phyloP scores from a whole-genome alignment of 2,113 vertebrate species.

The Oreocharis arfaki region DNA sequence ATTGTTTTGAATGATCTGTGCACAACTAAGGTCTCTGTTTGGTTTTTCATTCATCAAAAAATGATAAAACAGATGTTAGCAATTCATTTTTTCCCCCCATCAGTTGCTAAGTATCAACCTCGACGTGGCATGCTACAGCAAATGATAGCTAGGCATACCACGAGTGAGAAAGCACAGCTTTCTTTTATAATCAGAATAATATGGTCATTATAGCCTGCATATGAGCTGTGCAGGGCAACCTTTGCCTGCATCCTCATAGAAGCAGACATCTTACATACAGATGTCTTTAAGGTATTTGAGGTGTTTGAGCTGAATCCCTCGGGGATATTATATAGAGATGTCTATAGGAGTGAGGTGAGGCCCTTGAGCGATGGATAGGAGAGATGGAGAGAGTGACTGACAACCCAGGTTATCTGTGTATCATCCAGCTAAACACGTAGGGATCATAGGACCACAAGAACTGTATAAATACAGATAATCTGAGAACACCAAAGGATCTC shows the following conservation, averaged over 20 bases:
- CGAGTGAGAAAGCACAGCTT: not conserved
- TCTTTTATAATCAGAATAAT: constrained; percentile 12
- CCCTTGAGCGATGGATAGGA: not conserved
- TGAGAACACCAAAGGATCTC: not conserved
- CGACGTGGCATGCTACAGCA: not conserved
- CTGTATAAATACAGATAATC: constrained; percentile 20
- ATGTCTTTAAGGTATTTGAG: not conserved
- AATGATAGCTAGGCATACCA: not conserved
- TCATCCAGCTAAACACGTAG: not conserved
- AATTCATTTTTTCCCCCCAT: not conserved
- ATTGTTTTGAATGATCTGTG: not conserved
- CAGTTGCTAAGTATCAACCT: not conserved
- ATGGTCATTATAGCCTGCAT: not conserved
- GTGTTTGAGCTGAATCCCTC: not conserved
- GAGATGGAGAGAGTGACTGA: not conserved
- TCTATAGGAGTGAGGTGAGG: not conserved
- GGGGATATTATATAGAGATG: not conserved
- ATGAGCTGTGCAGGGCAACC: not conserved
- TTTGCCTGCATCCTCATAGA: not conserved
- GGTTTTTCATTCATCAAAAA: not conserved
- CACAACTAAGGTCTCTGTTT: not conserved
- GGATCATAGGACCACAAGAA: not conserved
- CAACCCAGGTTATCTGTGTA: constrained; percentile 2
- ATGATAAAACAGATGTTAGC: constrained; percentile 17
- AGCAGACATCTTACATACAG: not conserved